A percentile compares a stretch with the other conserved stretches of the same genome.
phyloP scores from a whole-genome alignment of 2,113 vertebrate genomes.

The Hemicordylus capensis region DNA sequence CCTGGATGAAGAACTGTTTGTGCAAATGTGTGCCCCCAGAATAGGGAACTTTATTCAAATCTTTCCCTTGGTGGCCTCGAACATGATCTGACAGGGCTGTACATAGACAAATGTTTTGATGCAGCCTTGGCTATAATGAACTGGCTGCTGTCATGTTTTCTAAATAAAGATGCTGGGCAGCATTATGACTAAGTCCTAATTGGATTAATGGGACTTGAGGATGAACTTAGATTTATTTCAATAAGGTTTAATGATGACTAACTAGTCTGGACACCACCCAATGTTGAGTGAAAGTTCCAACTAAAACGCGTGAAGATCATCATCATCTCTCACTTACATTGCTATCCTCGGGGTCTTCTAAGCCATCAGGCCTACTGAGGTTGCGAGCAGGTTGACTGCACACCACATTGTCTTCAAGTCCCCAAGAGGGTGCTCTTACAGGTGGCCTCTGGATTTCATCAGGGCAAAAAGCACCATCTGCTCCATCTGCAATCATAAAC shows the following conservation, averaged over 20 bases:
- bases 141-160: no score
- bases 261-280: no score
- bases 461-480: slow-evolving; percentile 89
- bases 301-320: no score
- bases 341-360: slow-evolving; percentile 89
- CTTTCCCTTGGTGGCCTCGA: not conserved
- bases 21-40: not conserved
- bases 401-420: slow-evolving; percentile 89
- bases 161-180: no score
- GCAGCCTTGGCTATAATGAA: not conserved
- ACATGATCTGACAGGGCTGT: not conserved
- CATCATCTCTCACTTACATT: slow-evolving; percentile 66
- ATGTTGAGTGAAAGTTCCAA: no score
- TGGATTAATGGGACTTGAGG: no score
- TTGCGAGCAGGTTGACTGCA: slow-evolving; percentile 96
- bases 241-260: no score
- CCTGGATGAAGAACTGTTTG: not conserved
- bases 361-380: slow-evolving; percentile 90
- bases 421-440: slow-evolving; percentile 86
- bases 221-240: no score
- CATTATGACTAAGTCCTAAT: no score
- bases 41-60: not conserved
- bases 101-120: no score
- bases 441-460: slow-evolving; percentile 93
- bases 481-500: slow-evolving; percentile 82